phyloP scores from a whole-genome alignment of 1,140 invertebrate genomes.

The Nasonia vitripennis region DNA sequence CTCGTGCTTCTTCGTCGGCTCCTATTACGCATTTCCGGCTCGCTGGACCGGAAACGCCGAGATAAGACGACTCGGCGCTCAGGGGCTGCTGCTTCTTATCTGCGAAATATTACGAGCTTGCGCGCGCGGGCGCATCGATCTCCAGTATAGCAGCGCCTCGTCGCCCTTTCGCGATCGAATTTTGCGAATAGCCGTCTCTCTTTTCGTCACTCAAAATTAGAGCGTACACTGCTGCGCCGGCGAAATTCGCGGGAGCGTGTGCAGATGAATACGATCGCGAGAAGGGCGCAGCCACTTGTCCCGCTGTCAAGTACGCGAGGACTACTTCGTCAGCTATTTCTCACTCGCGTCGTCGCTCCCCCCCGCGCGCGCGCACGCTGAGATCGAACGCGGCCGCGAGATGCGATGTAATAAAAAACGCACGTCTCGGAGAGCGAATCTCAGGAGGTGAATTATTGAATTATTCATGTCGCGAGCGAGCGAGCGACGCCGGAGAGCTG shows the following conservation, averaged over 20 bases:
- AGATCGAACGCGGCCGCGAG: not conserved
- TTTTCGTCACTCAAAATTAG: not conserved
- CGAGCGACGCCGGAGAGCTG: not conserved
- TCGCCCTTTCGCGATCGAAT: not conserved
- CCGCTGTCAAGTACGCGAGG: conserved; percentile 40
- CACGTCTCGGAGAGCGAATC: conserved; percentile 46
- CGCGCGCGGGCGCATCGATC: conserved; percentile 28
- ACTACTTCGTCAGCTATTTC: conserved; percentile 52
- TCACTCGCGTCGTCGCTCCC: conserved; percentile 15
- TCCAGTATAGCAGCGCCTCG: not conserved
- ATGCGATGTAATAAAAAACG: conserved; percentile 50
- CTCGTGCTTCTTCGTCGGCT: conserved; percentile 59
- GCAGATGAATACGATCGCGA: conserved; percentile 20
- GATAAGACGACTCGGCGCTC: conserved; percentile 65
- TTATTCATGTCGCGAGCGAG: conserved; percentile 44
- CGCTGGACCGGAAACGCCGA: conserved; percentile 74
- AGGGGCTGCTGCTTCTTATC: conserved; percentile 29
- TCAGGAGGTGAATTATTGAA: conserved; percentile 46
- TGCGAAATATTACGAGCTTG: conserved; percentile 43
- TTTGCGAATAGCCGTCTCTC: not conserved
- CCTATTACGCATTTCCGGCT: conserved; percentile 74
- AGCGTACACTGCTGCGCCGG: not conserved
- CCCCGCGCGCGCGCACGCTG: conserved; percentile 10
- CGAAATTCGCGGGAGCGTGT: conserved; percentile 7
- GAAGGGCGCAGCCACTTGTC: conserved; percentile 39